A percentile compares a stretch with the other conserved stretches of the same genome.
phyloP scores from a whole-genome alignment of 2,113 vertebrate species.

The Strigops habroptila region DNA sequence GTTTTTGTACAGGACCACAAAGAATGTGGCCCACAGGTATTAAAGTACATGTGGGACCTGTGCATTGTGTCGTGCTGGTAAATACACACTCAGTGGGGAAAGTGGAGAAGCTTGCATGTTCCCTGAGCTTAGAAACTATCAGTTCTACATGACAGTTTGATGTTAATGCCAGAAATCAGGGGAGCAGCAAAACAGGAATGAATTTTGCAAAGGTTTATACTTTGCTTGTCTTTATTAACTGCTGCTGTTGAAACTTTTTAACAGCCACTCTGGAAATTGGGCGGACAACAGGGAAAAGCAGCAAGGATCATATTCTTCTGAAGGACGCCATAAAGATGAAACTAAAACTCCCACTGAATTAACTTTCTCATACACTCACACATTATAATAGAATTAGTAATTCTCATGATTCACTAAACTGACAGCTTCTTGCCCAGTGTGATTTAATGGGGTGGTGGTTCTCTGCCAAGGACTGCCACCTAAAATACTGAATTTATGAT shows the following conservation, averaged over 20 bases:
- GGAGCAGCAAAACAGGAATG: neutral
- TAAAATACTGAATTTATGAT: conserved; percentile 64
- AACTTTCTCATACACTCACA: neutral
- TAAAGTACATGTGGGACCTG: neutral
- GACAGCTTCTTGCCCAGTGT: conserved; percentile 31
- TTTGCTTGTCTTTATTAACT: conserved; percentile 26
- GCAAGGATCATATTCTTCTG: conserved; percentile 20
- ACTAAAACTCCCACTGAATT: conserved; percentile 35
- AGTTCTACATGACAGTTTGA: neutral
- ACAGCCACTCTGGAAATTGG: neutral
- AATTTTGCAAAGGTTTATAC: neutral
- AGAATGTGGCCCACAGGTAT: neutral
- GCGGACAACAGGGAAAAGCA: neutral
- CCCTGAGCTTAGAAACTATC: neutral
- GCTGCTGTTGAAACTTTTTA: conserved; percentile 11
- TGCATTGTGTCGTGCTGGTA: accelerated
- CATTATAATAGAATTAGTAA: conserved; percentile 54
- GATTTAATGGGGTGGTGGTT: conserved; percentile 61
- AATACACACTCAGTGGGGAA: accelerated
- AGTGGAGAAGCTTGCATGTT: neutral
- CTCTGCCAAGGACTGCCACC: conserved; percentile 34
- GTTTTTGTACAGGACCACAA: accelerated
- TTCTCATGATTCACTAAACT: conserved; percentile 37
- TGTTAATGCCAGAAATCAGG: neutral
- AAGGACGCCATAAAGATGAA: conserved; percentile 36